Conservation (phyloP, 2,113 vertebrate species). For the Eurypyga helias region DNA sequence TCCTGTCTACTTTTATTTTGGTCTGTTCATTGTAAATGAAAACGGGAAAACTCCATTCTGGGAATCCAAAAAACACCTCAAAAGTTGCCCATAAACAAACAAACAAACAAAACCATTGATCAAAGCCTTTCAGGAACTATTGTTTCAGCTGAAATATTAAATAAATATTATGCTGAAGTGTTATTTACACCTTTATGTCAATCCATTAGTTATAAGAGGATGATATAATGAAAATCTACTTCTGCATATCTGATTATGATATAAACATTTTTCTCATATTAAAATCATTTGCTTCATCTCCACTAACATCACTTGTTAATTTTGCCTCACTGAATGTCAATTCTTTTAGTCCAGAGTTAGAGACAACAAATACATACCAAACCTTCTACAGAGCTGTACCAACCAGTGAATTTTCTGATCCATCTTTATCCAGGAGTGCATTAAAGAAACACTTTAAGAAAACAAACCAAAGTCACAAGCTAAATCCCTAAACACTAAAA, state of each 20-base stretch:
- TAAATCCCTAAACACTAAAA: not conserved
- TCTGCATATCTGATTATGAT: not conserved
- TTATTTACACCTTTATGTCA: not conserved
- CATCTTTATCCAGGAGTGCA: not conserved
- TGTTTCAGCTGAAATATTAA: not conserved
- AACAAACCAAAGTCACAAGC: not conserved
- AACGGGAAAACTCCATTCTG: not conserved
- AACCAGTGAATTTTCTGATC: not conserved
- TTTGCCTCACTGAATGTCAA: not conserved
- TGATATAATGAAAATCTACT: not conserved
- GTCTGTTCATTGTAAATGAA: not conserved
- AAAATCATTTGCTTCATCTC: not conserved
- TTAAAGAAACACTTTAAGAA: not conserved
- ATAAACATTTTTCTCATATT: not conserved
- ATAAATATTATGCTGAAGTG: not conserved
- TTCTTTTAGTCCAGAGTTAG: not conserved
- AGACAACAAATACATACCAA: not conserved
- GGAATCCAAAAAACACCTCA: not conserved
- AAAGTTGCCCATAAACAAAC: not conserved
- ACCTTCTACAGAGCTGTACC: not conserved
- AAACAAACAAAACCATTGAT: not conserved
- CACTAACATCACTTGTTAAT: not conserved
- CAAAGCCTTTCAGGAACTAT: not conserved
- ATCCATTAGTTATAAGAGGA: not conserved
- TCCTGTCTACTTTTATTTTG: not conserved